Evolutionary conservation across 1,140 invertebrate genomes (phyloP).

Genomic region (Xylocopa sonorina): DNA sequence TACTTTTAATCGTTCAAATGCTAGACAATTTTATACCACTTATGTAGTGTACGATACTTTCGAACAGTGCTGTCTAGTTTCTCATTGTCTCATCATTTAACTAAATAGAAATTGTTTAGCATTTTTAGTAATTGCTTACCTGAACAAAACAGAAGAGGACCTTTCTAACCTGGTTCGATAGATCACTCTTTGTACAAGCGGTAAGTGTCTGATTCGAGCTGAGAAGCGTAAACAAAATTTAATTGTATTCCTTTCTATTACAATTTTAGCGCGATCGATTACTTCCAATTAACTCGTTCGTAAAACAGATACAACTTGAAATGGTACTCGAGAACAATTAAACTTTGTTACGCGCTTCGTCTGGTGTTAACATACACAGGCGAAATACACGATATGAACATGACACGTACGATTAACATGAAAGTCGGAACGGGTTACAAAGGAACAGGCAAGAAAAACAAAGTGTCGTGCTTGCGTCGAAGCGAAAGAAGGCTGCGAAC

Average conservation of each 20-base stretch:
- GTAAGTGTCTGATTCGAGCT: neutral
- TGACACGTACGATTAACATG: neutral
- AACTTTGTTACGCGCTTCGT: constrained; percentile 13
- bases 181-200: constrained; percentile 3
- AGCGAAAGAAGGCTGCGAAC: constrained; percentile 14
- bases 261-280: neutral
- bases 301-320: neutral
- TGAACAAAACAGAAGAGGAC: neutral
- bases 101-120: neutral
- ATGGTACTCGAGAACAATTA: constrained; percentile 2
- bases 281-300: neutral
- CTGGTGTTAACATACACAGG: neutral
- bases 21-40: neutral
- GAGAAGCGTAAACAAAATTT: constrained; percentile 29
- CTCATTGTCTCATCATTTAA: neutral
- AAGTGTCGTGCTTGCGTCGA: neutral
- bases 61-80: too few relatives aligned
- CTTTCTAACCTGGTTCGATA: neutral
- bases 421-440: neutral
- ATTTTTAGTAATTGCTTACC: constrained; percentile 7
- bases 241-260: neutral
- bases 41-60: too few relatives aligned
- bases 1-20: neutral
- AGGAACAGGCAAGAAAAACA: neutral
- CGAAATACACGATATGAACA: neutral